A percentile compares a stretch with the other conserved stretches of the same genome.
phyloP scores from a whole-genome alignment of 2,888 invertebrate species.

The Panopea generosa region DNA sequence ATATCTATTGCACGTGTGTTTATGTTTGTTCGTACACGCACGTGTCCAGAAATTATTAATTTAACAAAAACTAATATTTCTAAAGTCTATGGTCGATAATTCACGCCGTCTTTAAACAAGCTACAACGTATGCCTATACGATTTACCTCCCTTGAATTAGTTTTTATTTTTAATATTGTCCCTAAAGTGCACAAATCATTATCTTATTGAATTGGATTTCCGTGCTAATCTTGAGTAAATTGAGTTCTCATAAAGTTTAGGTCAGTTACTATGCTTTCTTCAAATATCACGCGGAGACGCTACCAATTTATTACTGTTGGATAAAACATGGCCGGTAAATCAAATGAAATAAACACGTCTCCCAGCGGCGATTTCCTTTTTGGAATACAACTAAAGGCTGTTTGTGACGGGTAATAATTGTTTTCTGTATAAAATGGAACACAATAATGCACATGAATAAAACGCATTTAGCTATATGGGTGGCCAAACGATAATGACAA shows the following conservation, averaged over 20 bases:
- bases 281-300: conserved; percentile 25
- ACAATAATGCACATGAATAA: not conserved
- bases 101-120: not conserved
- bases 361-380: conserved; percentile 11
- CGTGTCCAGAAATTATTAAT: too few relatives aligned
- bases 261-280: not conserved
- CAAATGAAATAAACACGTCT: conserved; percentile 44
- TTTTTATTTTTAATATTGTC: too few relatives aligned
- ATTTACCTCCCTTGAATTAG: too few relatives aligned
- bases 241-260: conserved; percentile 30
- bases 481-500: not conserved
- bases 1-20: too few relatives aligned
- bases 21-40: too few relatives aligned
- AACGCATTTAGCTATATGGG: conserved; percentile 4
- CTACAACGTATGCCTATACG: too few relatives aligned
- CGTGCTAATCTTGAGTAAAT: conserved; percentile 35
- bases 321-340: conserved; percentile 30
- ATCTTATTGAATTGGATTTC: conserved; percentile 6
- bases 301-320: conserved; percentile 19
- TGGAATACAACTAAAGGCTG: conserved; percentile 4
- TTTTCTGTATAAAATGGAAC: not conserved
- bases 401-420: conserved; percentile 12
- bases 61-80: not conserved
- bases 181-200: not conserved
- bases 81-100: conserved; percentile 1